Base-by-base conservation (phyloP, 2,888 invertebrate genomes). In the Timema cristinae region DNA sequence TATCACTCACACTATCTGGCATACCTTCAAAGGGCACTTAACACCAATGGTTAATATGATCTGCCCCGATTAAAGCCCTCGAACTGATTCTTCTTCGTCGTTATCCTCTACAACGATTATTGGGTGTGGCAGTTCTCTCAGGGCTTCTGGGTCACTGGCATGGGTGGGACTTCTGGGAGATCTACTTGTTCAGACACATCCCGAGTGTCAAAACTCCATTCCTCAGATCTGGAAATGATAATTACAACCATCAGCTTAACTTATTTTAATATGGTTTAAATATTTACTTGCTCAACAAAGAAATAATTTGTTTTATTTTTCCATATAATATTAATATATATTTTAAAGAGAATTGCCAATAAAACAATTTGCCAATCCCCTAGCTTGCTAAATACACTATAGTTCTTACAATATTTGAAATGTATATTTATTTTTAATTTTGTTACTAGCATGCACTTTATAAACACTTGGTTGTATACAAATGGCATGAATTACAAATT, bases 101-200 rank as follows among this genome's bases (percentile, higher is more conserved):
- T 32, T 32, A 4, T 32, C 32, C 32, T 32, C 32, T 32, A 4
- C 32, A 32, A 4, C 4, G 13, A 48, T 48, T 32, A 73, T 70
- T 11, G 74, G 74, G 8, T 71, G 56, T 6, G 74, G 74, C 49
- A 74, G 52, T 63, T 74, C 74, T 50, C 52, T 63, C 56, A 71
- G 8, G 50, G 72, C 66, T 32, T 66, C n/a, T 9, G 72, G 71
- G 61, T 74, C 74, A 67, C 71, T 69, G 5, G 61, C 32, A 70
- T 10, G 15, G 13, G 8, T 13, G 71, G 74, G 69, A 74, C 71
- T 47, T 71, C 71, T 51, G 70, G 67, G 10, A 67, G 16, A 9
- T 54, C 32, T 47, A 54, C 47, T 15, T 51, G 49, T 13, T 32
- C 50, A 5, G 61, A 70, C 5, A 67, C 67, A 16, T 50, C 63